Evolutionary conservation across 2,797 vertebrate genomes (phyloP), one percentile per base, ranked within the genome.

Genomic region (Enteromius mattozi): DNA sequence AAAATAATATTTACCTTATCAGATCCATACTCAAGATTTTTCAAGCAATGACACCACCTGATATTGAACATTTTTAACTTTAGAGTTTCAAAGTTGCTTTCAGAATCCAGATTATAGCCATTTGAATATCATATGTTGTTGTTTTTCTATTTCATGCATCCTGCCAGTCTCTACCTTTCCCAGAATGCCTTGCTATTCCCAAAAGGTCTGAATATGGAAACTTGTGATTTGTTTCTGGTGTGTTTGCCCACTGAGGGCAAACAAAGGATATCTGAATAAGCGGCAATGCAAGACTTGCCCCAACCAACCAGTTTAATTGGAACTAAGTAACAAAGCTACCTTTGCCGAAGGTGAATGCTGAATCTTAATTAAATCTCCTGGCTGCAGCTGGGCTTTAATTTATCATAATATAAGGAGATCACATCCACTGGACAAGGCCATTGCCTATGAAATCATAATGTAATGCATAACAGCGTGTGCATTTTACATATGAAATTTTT

Each of bases 341-440:
- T 91, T 82, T 89, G 90, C 85, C 87, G 90, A 93, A 93, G 92
- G 92, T 93, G 91, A 93, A 89, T 78, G 63, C 90, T 91, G 90
- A 89, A 92, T 93, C 92, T 92, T 93, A 93, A 94, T 94, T 92
- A 92, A 91, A 92, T 91, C 90, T 92, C 80, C 59, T 78, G 81
- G 89, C 84, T 87, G 78, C 83, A 89, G 88, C 89, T 92, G 89
- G 90, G 90, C 90, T 92, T 93, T 90, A 91, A 93, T 94, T 92
- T 89, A 91, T 93, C 91, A 92, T 92, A 86, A 90, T 93, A 89
- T 90, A 89, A 89, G 87, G 70, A 86, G 89, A 90, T 92, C 87
- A 90, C 87, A 89, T 86, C 49, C 78, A 88, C 87, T 89, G 87
- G 89, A 89, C 87, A 90, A 89, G 87, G 89, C 74, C 4, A 84